phyloP scores from a whole-genome alignment of 1,140 invertebrate species.

The Aphaenogaster floridana region DNA sequence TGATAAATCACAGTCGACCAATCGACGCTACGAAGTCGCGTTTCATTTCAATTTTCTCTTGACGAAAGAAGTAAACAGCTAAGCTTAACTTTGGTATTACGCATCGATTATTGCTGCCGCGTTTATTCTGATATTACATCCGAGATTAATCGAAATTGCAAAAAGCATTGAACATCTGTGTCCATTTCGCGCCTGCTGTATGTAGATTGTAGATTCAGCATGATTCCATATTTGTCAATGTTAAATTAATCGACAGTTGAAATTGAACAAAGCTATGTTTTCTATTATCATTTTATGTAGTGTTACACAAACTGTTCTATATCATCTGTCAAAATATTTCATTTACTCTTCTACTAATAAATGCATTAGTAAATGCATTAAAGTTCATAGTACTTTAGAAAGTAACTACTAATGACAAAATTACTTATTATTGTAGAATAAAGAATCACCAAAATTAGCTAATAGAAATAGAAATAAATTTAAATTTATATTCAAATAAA shows the following conservation, averaged over 20 bases:
- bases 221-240: slow-evolving; percentile 1
- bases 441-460: not conserved
- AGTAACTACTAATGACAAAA: not conserved
- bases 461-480: not conserved
- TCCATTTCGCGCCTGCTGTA: not conserved
- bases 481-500: not conserved
- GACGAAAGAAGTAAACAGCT: slow-evolving; percentile 3
- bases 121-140: slow-evolving; percentile 14
- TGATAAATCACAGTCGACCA: slow-evolving; percentile 48
- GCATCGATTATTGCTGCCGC: slow-evolving; percentile 11
- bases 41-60: slow-evolving; percentile 47
- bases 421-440: not conserved
- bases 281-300: not conserved
- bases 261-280: not conserved
- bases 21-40: slow-evolving; percentile 5
- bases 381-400: not conserved
- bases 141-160: slow-evolving; percentile 25
- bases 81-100: slow-evolving; percentile 2
- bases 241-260: not conserved
- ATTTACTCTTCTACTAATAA: not conserved
- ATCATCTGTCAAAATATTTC: slow-evolving; percentile 10
- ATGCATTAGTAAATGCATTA: not conserved
- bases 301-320: not conserved
- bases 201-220: not conserved
- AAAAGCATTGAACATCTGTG: slow-evolving; percentile 35